Percentiles rank a stretch among this genome's conserved stretches.
Evolutionary conservation across 2,888 invertebrate species (phyloP).

Genomic region (Pachliopta kotzebuea): DNA sequence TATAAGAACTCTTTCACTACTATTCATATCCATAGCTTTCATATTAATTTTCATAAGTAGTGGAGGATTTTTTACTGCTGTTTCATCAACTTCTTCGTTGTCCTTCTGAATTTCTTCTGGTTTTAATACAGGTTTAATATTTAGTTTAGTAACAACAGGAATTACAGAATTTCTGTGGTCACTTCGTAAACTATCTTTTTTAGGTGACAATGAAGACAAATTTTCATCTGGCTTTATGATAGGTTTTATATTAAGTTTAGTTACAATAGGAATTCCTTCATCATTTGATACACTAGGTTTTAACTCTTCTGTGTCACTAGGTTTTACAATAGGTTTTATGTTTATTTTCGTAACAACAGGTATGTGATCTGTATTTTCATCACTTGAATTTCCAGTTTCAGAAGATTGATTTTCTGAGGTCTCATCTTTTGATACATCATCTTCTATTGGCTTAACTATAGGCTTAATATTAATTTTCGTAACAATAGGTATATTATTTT

Average conservation of each 20-base stretch:
- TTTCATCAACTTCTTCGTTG: constrained; percentile 50
- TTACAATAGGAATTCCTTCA: constrained; percentile 60
- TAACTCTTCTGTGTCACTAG: constrained; percentile 50
- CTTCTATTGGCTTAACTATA: constrained; percentile 72
- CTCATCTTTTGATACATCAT: constrained; percentile 57
- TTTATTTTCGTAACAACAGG: constrained; percentile 78
- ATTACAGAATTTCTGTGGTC: constrained; percentile 47
- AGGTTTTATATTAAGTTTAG: constrained; percentile 70
- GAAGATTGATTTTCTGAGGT: constrained; percentile 66
- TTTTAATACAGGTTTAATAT: constrained; percentile 75
- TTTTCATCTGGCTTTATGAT: constrained; percentile 62
- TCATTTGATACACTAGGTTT: constrained; percentile 48
- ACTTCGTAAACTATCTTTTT: constrained; percentile 54
- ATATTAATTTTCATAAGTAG: constrained; percentile 73
- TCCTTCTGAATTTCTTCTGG: constrained; percentile 55
- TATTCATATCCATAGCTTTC: constrained; percentile 57
- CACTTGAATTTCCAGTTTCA: constrained; percentile 72
- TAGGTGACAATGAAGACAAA: constrained; percentile 58
- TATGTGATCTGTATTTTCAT: constrained; percentile 70
- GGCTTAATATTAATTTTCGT: constrained; percentile 80
- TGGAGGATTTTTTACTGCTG: constrained; percentile 59
- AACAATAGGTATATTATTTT: constrained; percentile 72
- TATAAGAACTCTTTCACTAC: constrained; percentile 41
- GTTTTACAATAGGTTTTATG: constrained; percentile 78
- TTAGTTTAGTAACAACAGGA: constrained; percentile 66